phyloP scores from a whole-genome alignment of 1,140 invertebrate genomes.

The Akabosia matsudoensis region DNA sequence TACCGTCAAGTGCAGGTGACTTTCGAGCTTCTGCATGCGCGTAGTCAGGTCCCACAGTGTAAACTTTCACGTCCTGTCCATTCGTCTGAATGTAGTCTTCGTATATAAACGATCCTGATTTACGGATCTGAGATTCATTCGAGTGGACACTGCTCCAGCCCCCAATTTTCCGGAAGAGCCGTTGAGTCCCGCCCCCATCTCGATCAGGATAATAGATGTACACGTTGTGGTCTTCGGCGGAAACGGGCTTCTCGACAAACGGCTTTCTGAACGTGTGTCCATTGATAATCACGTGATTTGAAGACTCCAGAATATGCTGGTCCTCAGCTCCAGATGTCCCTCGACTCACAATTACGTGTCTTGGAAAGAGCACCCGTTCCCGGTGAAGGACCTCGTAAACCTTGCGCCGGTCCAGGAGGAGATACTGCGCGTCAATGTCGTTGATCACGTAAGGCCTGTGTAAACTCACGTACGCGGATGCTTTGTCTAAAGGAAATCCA shows the following conservation, averaged over 20 bases:
- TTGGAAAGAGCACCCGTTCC: conserved; percentile 94
- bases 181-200: conserved; percentile 62
- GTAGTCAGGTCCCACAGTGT: conserved; percentile 66
- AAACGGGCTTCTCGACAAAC: conserved; percentile 67
- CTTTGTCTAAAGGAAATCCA: conserved; percentile 93
- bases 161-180: conserved; percentile 64
- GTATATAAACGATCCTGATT: conserved; percentile 63
- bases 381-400: conserved; percentile 91
- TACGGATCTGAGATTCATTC: conserved; percentile 58
- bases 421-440: conserved; percentile 97
- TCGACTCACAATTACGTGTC: conserved; percentile 94
- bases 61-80: conserved; percentile 65
- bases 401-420: conserved; percentile 84
- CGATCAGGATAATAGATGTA: conserved; percentile 67
- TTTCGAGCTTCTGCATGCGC: conserved; percentile 67
- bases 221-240: conserved; percentile 66
- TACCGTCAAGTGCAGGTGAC: conserved; percentile 63
- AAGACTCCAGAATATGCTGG: conserved; percentile 58
- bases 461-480: conserved; percentile 90
- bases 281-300: conserved; percentile 64
- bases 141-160: conserved; percentile 63
- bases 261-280: conserved; percentile 63
- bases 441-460: conserved; percentile 96
- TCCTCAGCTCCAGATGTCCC: conserved; percentile 77
- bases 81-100: conserved; percentile 71